A percentile compares a stretch with the other conserved stretches of the same genome.
These are phyloP conservation scores for Cosmia trapezina DNA, from an alignment of 2,888 invertebrate species.

Conservation along the genomic window DNA sequence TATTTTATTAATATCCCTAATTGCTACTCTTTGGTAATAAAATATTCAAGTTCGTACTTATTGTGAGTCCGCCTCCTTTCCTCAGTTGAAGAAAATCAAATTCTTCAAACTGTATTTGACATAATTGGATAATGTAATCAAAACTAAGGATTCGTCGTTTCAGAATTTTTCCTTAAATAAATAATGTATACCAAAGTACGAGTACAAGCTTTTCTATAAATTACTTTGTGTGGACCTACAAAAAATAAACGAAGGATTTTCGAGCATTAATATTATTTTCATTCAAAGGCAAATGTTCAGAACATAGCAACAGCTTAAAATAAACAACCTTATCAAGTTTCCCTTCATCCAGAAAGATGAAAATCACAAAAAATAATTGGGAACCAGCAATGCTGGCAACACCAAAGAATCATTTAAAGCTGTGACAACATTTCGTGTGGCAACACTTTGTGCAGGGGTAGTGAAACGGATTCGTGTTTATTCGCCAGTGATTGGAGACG, in stretches of 20 bases:
- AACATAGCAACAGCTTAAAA: neutral
- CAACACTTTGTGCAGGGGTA: slow-evolving; percentile 4
- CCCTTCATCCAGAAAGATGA: neutral
- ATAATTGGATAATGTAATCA: neutral
- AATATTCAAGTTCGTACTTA: neutral
- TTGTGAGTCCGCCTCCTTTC: neutral
- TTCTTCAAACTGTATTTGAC: neutral
- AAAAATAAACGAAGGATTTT: neutral
- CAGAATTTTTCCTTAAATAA: neutral
- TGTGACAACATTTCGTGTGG: neutral
- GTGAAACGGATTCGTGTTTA: slow-evolving; percentile 23
- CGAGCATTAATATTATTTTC: slow-evolving; percentile 1
- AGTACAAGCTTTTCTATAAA: neutral
- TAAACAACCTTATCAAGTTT: neutral
- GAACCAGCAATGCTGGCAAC: neutral
- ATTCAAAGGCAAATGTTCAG: neutral
- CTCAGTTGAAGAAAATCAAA: neutral
- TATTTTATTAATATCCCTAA: neutral
- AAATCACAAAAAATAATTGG: neutral
- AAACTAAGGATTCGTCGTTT: neutral
- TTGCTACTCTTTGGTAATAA: neutral
- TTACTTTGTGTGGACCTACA: neutral
- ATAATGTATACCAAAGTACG: neutral
- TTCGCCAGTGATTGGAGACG: slow-evolving; percentile 41
- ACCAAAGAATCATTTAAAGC: slow-evolving; percentile 7